Conservation (phyloP, 2,113 vertebrate species). For the Gallinago undulata region DNA sequence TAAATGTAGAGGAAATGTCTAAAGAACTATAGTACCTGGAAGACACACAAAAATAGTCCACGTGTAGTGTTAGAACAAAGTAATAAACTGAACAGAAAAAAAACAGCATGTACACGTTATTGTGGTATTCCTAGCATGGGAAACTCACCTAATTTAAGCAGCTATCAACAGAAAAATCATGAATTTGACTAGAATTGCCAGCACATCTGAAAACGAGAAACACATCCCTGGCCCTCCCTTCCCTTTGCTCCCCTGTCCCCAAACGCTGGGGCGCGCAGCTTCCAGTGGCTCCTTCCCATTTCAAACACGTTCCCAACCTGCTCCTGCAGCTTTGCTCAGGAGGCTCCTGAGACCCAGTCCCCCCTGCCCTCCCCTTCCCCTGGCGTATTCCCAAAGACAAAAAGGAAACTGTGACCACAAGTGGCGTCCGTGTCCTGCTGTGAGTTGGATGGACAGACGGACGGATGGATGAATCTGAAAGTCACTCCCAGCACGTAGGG, state of each 20-base stretch:
- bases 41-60: neutral
- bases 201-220: accelerated
- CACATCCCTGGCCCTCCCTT: accelerated
- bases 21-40: constrained; percentile 5
- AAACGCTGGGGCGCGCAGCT: accelerated
- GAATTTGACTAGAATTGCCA: neutral
- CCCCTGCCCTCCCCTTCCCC: neutral
- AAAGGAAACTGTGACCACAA: accelerated
- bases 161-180: neutral
- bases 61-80: neutral
- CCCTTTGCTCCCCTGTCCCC: accelerated
- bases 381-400: accelerated
- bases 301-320: accelerated
- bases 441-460: accelerated
- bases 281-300: accelerated
- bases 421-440: accelerated
- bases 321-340: neutral
- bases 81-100: neutral
- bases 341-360: accelerated
- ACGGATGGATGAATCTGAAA: accelerated
- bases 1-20: neutral
- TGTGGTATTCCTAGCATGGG: neutral
- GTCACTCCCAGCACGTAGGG: accelerated
- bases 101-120: accelerated
- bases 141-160: neutral